Conservation (phyloP, 2,888 invertebrate genomes). For the Conistra vaccinii region DNA sequence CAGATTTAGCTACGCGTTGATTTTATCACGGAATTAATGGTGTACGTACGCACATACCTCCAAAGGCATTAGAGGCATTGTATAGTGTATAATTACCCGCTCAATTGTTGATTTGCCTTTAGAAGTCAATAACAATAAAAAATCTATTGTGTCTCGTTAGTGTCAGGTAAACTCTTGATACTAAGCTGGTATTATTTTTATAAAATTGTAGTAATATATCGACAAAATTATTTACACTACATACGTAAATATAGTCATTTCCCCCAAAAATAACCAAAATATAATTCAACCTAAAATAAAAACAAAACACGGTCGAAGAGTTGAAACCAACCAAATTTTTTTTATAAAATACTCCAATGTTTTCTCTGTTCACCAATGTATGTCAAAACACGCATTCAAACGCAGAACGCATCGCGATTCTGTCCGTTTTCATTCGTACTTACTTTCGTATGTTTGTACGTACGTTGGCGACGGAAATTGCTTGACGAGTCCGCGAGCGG, state of each 20-base stretch:
- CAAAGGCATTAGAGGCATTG: background rate
- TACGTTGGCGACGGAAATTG: conserved; percentile 76
- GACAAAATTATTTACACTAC: background rate
- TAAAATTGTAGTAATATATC: background rate
- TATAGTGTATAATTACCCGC: background rate
- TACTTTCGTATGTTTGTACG: conserved; percentile 34
- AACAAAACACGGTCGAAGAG: conserved; percentile 3
- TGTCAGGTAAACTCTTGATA: too few species aligned
- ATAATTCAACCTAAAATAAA: conserved; percentile 11
- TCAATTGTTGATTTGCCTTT: too few species aligned
- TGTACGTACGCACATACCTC: background rate
- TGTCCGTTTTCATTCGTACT: conserved; percentile 27
- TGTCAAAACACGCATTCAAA: conserved; percentile 23
- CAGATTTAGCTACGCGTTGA: background rate
- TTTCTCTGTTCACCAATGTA: background rate
- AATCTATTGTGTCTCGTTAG: too few species aligned
- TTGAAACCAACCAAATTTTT: background rate
- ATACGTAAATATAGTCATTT: background rate
- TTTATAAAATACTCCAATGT: background rate
- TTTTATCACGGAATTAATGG: background rate
- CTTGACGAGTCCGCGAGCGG: conserved; percentile 75
- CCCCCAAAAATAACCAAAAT: background rate
- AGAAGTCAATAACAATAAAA: too few species aligned
- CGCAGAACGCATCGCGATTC: background rate
- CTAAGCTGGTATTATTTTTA: background rate